These are phyloP conservation scores for Neodiprion lecontei DNA, from an alignment of 1,140 invertebrate species.

Conservation along the genomic window DNA sequence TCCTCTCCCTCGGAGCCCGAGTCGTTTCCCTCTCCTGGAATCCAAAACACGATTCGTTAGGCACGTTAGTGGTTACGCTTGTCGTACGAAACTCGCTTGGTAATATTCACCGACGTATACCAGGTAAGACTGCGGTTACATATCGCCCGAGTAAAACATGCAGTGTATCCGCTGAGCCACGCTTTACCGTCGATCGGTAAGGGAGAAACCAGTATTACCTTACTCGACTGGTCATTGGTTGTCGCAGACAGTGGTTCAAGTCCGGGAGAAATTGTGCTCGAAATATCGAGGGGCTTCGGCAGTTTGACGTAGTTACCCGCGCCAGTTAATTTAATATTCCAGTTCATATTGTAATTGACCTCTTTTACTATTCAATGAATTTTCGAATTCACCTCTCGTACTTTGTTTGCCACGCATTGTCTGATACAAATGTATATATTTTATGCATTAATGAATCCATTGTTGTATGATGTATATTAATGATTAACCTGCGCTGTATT, in stretches of 20 bases:
- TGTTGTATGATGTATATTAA: neutral
- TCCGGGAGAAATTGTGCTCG: neutral
- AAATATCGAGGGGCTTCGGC: neutral
- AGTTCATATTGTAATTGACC: neutral
- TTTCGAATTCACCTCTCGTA: neutral
- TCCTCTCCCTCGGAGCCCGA: slow-evolving; percentile 58
- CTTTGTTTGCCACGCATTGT: neutral
- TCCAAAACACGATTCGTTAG: slow-evolving; percentile 27
- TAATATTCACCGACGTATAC: neutral
- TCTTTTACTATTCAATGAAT: neutral
- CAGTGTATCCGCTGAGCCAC: neutral
- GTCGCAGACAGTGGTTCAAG: neutral
- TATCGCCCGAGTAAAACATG: neutral
- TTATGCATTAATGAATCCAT: neutral
- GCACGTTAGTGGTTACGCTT: no score
- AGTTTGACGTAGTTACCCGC: neutral
- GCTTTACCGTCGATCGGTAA: neutral
- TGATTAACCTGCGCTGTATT: no score
- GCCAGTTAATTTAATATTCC: neutral
- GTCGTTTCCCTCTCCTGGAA: slow-evolving; percentile 60
- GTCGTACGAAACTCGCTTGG: no score
- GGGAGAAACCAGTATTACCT: neutral
- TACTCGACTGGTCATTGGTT: neutral
- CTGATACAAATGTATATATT: neutral
- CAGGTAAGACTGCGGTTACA: neutral